Conservation (phyloP, 2,888 invertebrate species). For the Griposia aprilina region DNA sequence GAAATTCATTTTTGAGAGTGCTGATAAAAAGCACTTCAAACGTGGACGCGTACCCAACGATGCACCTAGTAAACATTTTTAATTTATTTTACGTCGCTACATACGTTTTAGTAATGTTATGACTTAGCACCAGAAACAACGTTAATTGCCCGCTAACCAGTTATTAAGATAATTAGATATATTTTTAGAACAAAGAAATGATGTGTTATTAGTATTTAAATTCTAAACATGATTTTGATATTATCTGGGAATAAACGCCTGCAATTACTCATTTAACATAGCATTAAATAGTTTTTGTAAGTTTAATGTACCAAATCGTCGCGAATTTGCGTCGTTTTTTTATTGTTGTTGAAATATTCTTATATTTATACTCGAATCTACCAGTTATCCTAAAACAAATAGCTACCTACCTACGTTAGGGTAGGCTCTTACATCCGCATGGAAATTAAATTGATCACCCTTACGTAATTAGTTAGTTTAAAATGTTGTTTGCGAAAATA, state of each 20-base stretch:
- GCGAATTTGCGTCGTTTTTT: background rate
- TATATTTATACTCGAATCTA: no score
- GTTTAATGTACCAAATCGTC: conserved; percentile 29
- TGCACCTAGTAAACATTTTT: conserved; percentile 56
- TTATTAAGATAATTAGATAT: conserved; percentile 56
- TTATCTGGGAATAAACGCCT: conserved; percentile 43
- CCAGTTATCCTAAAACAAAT: background rate
- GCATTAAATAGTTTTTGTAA: conserved; percentile 48
- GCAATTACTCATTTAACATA: conserved; percentile 47
- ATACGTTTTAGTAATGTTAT: conserved; percentile 37
- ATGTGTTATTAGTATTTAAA: conserved; percentile 41
- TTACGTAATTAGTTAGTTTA: background rate
- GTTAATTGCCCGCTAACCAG: conserved; percentile 54
- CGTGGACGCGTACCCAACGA: conserved; percentile 54
- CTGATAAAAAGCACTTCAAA: conserved; percentile 66
- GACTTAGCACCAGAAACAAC: conserved; percentile 45
- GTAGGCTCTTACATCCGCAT: background rate
- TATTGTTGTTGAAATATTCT: background rate
- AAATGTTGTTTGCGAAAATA: background rate
- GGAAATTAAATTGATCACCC: background rate
- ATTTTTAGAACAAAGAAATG: conserved; percentile 46
- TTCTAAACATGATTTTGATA: conserved; percentile 44
- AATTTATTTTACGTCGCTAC: conserved; percentile 48
- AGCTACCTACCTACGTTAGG: no score
- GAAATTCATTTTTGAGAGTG: conserved; percentile 64